These are phyloP conservation scores for Arctopsyche grandis DNA, from an alignment of 1,140 invertebrate species.

Conservation along the genomic window DNA sequence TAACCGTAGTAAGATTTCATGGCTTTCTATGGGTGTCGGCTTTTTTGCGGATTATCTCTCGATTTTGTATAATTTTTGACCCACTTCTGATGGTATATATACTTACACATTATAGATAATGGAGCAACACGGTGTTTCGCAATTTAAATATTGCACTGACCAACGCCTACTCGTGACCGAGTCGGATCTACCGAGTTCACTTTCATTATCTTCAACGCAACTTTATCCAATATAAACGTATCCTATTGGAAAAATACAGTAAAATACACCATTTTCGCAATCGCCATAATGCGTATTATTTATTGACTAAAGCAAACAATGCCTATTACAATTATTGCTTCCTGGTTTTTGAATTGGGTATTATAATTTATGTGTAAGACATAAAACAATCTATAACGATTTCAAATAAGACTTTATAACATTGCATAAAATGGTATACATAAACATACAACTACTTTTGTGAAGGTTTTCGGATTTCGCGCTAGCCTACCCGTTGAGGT, in stretches of 20 bases:
- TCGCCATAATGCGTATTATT: no score
- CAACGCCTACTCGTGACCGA: constrained; percentile 37
- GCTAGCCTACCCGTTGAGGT: neutral
- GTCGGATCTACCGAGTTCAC: constrained; percentile 33
- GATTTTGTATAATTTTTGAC: constrained; percentile 27
- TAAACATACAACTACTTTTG: neutral
- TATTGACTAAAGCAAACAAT: no score
- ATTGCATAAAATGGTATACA: no score
- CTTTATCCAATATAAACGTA: neutral
- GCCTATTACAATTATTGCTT: no score
- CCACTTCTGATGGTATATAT: neutral
- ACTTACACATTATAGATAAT: constrained; percentile 22
- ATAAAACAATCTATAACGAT: no score
- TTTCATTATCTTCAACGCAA: constrained; percentile 13
- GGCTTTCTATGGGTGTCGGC: neutral
- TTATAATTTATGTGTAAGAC: no score
- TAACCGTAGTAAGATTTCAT: neutral
- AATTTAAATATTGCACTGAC: constrained; percentile 38
- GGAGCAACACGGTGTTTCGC: constrained; percentile 30
- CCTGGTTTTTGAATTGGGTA: no score
- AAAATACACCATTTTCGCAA: no score
- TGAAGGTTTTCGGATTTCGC: neutral
- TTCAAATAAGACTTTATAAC: no score
- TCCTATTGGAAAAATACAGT: neutral
- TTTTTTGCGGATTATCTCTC: constrained; percentile 22